phyloP scores from a whole-genome alignment of 2,888 invertebrate species.

The Ochropleura plecta region DNA sequence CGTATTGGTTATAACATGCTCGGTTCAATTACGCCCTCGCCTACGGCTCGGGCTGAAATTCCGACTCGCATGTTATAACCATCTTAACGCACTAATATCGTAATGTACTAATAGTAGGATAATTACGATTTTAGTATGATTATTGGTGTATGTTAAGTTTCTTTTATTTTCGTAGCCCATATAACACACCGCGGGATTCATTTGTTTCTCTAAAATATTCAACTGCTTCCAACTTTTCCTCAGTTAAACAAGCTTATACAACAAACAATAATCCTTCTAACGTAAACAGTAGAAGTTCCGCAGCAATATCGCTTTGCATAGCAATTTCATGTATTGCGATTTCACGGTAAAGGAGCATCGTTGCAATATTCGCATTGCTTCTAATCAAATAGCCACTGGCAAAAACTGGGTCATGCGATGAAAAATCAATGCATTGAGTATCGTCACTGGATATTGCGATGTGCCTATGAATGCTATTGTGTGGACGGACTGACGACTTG shows the following conservation, averaged over 20 bases:
- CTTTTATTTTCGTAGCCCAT: not conserved
- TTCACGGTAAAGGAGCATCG: constrained; percentile 33
- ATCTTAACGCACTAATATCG: too few relatives aligned
- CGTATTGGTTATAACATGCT: too few relatives aligned
- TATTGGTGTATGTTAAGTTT: too few relatives aligned
- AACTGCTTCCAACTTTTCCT: constrained; percentile 3
- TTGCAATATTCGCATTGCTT: constrained; percentile 43
- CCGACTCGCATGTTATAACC: too few relatives aligned
- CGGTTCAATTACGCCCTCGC: too few relatives aligned
- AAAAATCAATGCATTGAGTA: constrained; percentile 56
- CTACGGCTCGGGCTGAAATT: too few relatives aligned
- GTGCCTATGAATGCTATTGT: constrained; percentile 48
- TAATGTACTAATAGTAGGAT: too few relatives aligned
- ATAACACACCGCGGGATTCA: not conserved
- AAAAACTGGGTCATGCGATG: constrained; percentile 60
- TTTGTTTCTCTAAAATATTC: not conserved
- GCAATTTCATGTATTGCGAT: constrained; percentile 41
- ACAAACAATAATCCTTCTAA: constrained; percentile 35
- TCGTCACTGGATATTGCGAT: constrained; percentile 19
- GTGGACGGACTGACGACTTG: constrained; percentile 8
- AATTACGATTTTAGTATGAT: too few relatives aligned
- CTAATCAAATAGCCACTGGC: constrained; percentile 56
- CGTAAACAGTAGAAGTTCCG: constrained; percentile 26
- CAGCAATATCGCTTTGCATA: constrained; percentile 26
- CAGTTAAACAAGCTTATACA: not conserved